Evolutionary conservation across 1,140 invertebrate genomes (phyloP).

Genomic region (Conus betulinus): DNA sequence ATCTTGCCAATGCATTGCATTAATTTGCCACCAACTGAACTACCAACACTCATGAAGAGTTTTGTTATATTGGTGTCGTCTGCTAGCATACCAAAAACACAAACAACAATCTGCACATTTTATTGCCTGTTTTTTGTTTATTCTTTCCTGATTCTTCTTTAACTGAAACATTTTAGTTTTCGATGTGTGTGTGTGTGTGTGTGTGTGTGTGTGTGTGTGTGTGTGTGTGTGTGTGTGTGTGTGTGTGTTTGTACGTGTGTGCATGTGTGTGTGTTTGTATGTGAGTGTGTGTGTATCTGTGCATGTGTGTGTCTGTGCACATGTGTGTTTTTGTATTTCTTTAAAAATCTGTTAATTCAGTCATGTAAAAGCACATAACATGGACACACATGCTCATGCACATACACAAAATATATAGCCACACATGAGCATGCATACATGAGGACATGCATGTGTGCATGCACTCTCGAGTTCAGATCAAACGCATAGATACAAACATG

Average conservation of each 20-base stretch:
- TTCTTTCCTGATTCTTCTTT: too few relatives aligned
- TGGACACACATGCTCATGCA: background rate
- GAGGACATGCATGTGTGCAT: background rate
- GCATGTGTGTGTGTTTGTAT: background rate
- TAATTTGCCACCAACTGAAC: too few relatives aligned
- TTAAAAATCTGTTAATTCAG: too few relatives aligned
- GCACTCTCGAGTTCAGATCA: background rate
- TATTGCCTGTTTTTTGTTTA: too few relatives aligned
- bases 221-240: conserved; percentile 15
- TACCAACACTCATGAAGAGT: too few relatives aligned
- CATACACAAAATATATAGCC: background rate
- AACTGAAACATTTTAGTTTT: too few relatives aligned
- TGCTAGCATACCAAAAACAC: too few relatives aligned
- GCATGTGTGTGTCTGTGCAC: too few relatives aligned
- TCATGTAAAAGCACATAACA: background rate
- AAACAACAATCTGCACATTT: too few relatives aligned
- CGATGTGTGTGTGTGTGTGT: background rate
- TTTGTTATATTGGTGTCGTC: too few relatives aligned
- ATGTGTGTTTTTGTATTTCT: too few relatives aligned
- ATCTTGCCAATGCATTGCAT: too few relatives aligned
- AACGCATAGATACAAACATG: background rate
- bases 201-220: background rate
- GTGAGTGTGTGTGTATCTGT: background rate
- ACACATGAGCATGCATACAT: conserved; percentile 11
- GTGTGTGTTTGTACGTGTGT: background rate